phyloP scores from a whole-genome alignment of 1,140 invertebrate genomes.

The Brachionus plicatilis region DNA sequence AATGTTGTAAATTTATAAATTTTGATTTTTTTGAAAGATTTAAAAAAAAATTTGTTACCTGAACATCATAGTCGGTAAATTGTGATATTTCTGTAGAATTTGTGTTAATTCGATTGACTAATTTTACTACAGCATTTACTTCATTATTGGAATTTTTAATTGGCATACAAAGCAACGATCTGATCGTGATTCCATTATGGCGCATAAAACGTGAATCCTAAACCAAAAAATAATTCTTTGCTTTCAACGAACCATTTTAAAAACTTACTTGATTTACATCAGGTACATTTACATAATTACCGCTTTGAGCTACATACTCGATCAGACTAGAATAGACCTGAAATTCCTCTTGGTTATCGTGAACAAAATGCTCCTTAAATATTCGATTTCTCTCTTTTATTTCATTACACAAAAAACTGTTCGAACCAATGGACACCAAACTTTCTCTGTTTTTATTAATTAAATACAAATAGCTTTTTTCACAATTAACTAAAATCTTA shows the following conservation, averaged over 20 bases:
- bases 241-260: not conserved
- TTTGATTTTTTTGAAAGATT: too few relatives aligned
- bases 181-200: conserved; percentile 44
- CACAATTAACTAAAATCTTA: not conserved
- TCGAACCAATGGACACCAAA: not conserved
- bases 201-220: not conserved
- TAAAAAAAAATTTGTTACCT: conserved; percentile 45
- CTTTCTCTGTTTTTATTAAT: not conserved
- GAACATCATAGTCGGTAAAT: conserved; percentile 57
- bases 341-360: not conserved
- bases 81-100: conserved; percentile 44
- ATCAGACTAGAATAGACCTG: conserved; percentile 41
- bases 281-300: conserved; percentile 51
- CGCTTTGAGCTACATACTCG: conserved; percentile 46
- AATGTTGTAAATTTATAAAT: too few relatives aligned
- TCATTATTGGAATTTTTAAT: conserved; percentile 91
- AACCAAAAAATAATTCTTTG: not conserved
- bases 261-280: conserved; percentile 55
- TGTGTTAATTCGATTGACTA: conserved; percentile 73
- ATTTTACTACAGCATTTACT: conserved; percentile 91
- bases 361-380: not conserved
- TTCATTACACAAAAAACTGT: not conserved
- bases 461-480: not conserved
- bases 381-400: not conserved
- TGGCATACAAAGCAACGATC: conserved; percentile 64